phyloP scores from a whole-genome alignment of 2,888 invertebrate genomes.

The Aporophyla nigra region DNA sequence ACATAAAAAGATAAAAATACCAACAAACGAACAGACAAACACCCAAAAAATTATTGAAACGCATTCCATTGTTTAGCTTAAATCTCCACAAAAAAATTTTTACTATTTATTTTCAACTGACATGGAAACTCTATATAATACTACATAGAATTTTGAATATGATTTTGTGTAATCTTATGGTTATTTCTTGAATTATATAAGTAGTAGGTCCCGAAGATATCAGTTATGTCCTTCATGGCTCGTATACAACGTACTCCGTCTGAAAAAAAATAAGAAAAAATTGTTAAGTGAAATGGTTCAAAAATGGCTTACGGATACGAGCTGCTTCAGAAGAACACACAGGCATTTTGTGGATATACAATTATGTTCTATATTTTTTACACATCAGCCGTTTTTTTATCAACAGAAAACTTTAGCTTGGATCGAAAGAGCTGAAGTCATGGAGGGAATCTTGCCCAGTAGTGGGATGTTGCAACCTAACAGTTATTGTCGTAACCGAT shows the following conservation, averaged over 20 bases:
- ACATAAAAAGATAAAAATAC: conserved; percentile 26
- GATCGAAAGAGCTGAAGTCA: not conserved
- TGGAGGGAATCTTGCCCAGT: not conserved
- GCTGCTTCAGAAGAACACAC: not conserved
- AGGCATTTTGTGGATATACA: not conserved
- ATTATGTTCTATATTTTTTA: not conserved
- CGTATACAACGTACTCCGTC: conserved; percentile 63
- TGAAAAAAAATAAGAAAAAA: conserved; percentile 60
- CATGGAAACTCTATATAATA: not conserved
- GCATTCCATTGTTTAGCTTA: conserved; percentile 30
- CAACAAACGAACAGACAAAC: conserved; percentile 46
- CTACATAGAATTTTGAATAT: not conserved
- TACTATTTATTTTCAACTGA: not conserved
- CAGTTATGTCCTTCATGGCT: conserved; percentile 36
- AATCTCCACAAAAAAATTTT: not conserved
- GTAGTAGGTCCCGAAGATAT: not conserved
- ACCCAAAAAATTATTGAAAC: conserved; percentile 46
- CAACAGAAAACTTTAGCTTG: not conserved
- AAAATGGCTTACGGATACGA: not conserved
- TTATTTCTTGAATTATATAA: conserved; percentile 24
- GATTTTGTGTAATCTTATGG: not conserved
- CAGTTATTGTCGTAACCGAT: not conserved
- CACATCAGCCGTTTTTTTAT: not conserved
- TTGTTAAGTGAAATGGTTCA: not conserved
- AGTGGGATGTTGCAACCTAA: not conserved